Evolutionary conservation across 1,140 invertebrate species (phyloP).

Genomic region (Drosophila serrata): DNA sequence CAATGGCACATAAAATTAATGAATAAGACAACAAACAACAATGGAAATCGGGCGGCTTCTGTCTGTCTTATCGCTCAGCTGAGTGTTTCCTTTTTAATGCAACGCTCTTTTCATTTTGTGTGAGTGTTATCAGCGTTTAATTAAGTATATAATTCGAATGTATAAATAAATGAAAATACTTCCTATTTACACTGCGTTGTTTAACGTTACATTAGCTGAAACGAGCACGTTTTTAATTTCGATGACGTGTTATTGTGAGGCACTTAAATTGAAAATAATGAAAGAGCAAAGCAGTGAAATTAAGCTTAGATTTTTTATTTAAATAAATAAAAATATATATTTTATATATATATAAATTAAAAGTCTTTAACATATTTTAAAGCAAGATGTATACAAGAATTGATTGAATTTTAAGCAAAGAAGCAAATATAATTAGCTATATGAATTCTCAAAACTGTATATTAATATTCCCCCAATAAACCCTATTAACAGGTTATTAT

Average conservation of each 20-base stretch:
- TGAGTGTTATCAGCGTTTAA: conserved; percentile 69
- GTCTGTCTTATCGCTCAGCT: conserved; percentile 41
- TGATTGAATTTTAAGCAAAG: fast-evolving
- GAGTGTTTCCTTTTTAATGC: conserved; percentile 42
- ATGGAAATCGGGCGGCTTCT: conserved; percentile 42
- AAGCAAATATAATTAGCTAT: background rate
- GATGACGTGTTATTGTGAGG: conserved; percentile 16
- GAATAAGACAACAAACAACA: conserved; percentile 58
- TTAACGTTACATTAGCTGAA: conserved; percentile 49
- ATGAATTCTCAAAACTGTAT: background rate
- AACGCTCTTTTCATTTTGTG: conserved; percentile 26
- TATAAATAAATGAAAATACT: conserved; percentile 47
- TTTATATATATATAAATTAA: too few relatives aligned
- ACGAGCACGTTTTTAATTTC: conserved; percentile 48
- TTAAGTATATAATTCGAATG: conserved; percentile 48
- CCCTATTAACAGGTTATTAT: background rate
- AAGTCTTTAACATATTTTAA: too few relatives aligned
- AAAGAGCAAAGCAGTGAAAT: background rate
- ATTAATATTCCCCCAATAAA: background rate
- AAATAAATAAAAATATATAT: background rate
- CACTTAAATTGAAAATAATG: background rate
- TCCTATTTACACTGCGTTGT: conserved; percentile 62
- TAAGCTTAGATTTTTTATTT: background rate
- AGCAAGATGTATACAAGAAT: background rate
- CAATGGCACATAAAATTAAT: conserved; percentile 80